Base-by-base conservation (phyloP, 2,888 invertebrate genomes). In the Meiosimyza decipiens region DNA sequence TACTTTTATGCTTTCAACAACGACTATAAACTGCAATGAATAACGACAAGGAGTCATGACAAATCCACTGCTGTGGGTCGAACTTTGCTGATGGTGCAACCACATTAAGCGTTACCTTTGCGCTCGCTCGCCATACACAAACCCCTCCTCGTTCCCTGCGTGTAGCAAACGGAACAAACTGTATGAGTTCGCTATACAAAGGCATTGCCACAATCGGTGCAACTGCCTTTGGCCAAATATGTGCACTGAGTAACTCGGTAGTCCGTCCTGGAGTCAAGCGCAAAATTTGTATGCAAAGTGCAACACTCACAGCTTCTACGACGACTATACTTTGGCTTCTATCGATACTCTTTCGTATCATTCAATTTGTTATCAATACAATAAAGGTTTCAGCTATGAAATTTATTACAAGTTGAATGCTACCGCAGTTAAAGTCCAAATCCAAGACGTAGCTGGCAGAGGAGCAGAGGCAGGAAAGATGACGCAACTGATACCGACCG, bases 351-450 rank as follows among this genome's bases (percentile, higher is more conserved):
- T 1, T 5, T 40, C 40, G 79, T 79, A 79, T 76, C 79, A 78
- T 79, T 79, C 79, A 80, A 79, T 80, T 80, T 80, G 79, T 78
- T 79, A 80, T 78, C 79, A 79, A 79, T 79, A 79, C 77, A 79
- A 77, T 63, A 74, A 73, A 73, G 76, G 74, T 74, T 71, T 70
- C 73, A 74, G 75, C 74, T 73, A 75, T 75, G 76, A 76, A 78
- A 76, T 78, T 76, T 78, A 77, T 77, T 76, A 64, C 70, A 64
- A 63, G 52, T 16, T 40, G 52, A 54, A 49, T 47, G 63, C 62
- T 62, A 22, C 3, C 33, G 54, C 33, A 33, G 62, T 13, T 9
- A 13, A 57, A 12, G 12, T 13, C 6, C 40, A 5, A 40, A 18
- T 11, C 11, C 51, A 15, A n/a, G 9, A 57, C 16, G 55, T 57